These are phyloP conservation scores for Perithous albicinctus DNA, from an alignment of 2,888 invertebrate genomes.

Conservation along the genomic window DNA sequence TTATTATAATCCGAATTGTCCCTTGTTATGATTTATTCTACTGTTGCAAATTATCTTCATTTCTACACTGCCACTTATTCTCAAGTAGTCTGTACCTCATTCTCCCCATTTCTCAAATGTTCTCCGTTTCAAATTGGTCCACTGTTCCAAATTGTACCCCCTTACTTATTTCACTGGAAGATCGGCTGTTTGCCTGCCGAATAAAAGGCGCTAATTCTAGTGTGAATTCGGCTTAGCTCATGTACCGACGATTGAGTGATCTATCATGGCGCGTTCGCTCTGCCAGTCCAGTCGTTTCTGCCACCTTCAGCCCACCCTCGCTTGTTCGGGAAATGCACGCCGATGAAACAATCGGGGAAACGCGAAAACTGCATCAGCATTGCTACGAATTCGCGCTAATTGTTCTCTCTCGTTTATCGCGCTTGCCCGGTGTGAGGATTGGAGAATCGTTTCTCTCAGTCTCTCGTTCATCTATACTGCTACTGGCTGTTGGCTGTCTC, in stretches of 20 bases:
- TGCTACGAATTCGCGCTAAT: slow-evolving; percentile 78
- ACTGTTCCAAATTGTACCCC: too few species aligned
- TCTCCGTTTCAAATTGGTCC: too few species aligned
- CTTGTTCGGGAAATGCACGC: slow-evolving; percentile 67
- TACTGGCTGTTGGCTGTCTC: slow-evolving; percentile 12
- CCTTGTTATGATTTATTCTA: too few species aligned
- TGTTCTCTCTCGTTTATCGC: slow-evolving; percentile 70
- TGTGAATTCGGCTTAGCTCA: slow-evolving; percentile 76
- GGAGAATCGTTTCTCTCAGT: slow-evolving; percentile 9
- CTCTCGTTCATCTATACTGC: slow-evolving; percentile 21
- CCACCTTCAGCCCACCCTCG: slow-evolving; percentile 32
- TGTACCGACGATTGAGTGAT: neutral
- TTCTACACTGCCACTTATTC: too few species aligned
- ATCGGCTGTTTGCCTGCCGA: slow-evolving; percentile 38
- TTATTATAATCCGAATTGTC: too few species aligned
- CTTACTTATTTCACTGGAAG: slow-evolving; percentile 32
- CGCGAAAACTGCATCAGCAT: slow-evolving; percentile 80
- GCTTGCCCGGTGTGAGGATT: slow-evolving; percentile 19
- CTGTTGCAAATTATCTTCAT: too few species aligned
- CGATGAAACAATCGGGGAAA: slow-evolving; percentile 78
- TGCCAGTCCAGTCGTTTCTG: slow-evolving; percentile 1
- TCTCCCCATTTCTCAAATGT: too few species aligned
- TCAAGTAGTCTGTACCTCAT: too few species aligned
- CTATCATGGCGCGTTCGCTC: slow-evolving; percentile 14
- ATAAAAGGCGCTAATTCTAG: slow-evolving; percentile 71